Percentiles rank a stretch among this genome's conserved stretches.
Conservation (phyloP, 1,140 invertebrate genomes). For the Heliconius eleuchia region DNA sequence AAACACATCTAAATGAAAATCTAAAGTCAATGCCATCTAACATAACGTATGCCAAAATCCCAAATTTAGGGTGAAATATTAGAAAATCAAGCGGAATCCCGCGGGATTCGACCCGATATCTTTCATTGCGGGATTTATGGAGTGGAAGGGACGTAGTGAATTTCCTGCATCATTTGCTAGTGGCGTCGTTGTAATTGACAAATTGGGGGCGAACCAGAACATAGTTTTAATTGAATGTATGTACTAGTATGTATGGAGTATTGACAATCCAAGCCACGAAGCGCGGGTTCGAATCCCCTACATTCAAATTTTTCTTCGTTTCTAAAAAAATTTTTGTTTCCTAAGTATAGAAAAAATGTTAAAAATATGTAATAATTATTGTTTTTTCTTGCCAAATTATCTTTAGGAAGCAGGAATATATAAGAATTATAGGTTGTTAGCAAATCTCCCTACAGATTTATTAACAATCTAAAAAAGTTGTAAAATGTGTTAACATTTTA, state of each 20-base stretch:
- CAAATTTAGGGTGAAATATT: constrained; percentile 19
- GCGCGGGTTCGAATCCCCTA: no score
- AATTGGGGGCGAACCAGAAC: not conserved
- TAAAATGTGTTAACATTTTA: no score
- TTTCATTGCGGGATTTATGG: constrained; percentile 50
- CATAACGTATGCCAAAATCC: constrained; percentile 1
- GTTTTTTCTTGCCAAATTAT: no score
- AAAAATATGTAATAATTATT: no score
- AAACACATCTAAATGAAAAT: not conserved
- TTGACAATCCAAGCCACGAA: no score
- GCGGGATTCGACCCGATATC: constrained; percentile 35
- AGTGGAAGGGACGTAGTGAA: constrained; percentile 37
- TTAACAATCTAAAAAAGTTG: no score
- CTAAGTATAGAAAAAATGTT: no score
- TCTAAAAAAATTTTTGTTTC: no score
- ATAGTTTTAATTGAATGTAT: constrained; percentile 1
- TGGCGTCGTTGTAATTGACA: constrained; percentile 4
- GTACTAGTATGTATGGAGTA: not conserved
- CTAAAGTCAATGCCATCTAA: not conserved
- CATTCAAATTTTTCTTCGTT: no score
- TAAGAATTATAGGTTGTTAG: no score
- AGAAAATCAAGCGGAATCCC: constrained; percentile 38
- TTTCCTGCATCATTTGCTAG: constrained; percentile 34
- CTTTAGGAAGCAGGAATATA: no score
- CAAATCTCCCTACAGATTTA: no score